Evolutionary conservation across 1,140 invertebrate genomes (phyloP).

Genomic region (Nasonia longicornis): DNA sequence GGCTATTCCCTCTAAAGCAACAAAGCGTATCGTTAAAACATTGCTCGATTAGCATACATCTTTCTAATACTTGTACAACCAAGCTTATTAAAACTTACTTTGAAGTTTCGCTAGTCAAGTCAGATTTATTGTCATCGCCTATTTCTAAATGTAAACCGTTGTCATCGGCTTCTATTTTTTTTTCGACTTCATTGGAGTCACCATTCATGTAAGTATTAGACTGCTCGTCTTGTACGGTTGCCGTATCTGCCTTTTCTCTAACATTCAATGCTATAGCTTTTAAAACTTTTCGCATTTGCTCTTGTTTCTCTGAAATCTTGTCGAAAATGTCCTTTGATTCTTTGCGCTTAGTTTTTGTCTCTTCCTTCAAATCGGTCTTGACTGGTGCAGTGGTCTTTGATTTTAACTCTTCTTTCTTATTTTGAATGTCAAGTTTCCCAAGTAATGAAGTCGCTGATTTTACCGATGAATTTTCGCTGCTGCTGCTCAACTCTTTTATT

Average conservation of each 20-base stretch:
- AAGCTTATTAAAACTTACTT: not conserved
- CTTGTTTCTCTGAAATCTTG: not conserved
- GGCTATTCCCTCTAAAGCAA: constrained; percentile 7
- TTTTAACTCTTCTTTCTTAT: not conserved
- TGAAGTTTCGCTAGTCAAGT: not conserved
- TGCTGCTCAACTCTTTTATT: not conserved
- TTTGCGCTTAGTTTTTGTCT: not conserved
- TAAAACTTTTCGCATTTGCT: not conserved
- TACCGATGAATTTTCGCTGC: not conserved
- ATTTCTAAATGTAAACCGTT: not conserved
- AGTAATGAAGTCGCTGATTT: not conserved
- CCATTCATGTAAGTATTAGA: not conserved
- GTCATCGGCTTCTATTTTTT: not conserved
- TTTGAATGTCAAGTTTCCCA: not conserved
- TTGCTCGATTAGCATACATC: not conserved
- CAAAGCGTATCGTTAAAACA: not conserved
- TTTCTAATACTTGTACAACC: not conserved
- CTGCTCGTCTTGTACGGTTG: not conserved
- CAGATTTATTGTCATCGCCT: not conserved
- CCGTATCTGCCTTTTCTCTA: not conserved
- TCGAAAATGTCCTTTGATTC: not conserved
- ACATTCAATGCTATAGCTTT: not conserved
- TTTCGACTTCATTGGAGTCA: not conserved
- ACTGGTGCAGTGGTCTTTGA: not conserved
- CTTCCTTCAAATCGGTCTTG: not conserved